phyloP scores from a whole-genome alignment of 2,888 invertebrate genomes.

The Tricholauxania praeusta region DNA sequence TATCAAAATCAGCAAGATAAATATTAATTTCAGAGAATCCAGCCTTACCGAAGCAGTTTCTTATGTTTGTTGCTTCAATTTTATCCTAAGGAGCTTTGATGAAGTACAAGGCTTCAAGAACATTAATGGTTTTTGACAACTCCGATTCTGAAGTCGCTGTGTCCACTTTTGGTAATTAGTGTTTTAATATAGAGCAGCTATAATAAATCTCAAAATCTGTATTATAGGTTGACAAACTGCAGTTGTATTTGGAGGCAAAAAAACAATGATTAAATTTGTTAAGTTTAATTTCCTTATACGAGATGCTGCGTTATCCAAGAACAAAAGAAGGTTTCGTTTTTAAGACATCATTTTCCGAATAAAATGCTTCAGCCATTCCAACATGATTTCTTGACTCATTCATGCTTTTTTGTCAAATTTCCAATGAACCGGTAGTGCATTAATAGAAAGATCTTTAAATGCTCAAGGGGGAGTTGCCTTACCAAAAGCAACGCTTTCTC shows the following conservation, averaged over 20 bases:
- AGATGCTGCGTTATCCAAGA: constrained; percentile 38
- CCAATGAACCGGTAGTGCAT: constrained; percentile 45
- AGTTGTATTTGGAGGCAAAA: constrained; percentile 37
- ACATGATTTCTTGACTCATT: constrained; percentile 51
- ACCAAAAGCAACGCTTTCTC: constrained; percentile 48
- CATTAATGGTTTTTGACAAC: too few species aligned
- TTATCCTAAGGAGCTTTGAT: too few species aligned
- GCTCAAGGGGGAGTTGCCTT: constrained; percentile 41
- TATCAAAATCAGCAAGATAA: too few species aligned
- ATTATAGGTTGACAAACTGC: constrained; percentile 42
- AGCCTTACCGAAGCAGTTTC: too few species aligned
- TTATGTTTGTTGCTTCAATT: too few species aligned
- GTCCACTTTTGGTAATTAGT: constrained; percentile 28
- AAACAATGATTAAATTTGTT: constrained; percentile 31
- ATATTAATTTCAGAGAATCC: too few species aligned
- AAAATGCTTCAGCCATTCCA: constrained; percentile 41
- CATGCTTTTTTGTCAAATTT: constrained; percentile 46
- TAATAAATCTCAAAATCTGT: constrained; percentile 32
- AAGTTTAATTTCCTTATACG: constrained; percentile 33
- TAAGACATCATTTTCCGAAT: constrained; percentile 36
- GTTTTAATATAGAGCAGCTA: constrained; percentile 39
- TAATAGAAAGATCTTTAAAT: constrained; percentile 36
- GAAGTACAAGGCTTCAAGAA: too few species aligned
- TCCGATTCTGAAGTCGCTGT: not conserved
- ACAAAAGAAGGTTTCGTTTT: constrained; percentile 36